Percentiles rank a stretch among this genome's conserved stretches.
Evolutionary conservation across 2,113 vertebrate species (phyloP).

Genomic region (Daphoenositta chrysoptera): DNA sequence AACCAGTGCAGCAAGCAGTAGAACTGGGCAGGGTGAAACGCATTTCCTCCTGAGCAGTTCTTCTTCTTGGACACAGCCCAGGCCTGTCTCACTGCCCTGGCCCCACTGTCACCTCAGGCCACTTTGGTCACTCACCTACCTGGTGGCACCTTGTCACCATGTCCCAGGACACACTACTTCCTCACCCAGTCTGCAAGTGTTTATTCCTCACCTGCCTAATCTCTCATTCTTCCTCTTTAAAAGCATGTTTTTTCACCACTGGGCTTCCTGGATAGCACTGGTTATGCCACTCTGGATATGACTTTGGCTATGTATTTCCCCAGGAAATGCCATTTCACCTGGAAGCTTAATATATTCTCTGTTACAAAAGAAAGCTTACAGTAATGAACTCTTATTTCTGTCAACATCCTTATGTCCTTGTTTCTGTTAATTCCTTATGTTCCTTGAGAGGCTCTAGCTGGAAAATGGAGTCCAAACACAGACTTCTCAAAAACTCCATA

Average conservation of each 20-base stretch:
- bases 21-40: not conserved
- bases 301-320: not conserved
- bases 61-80: not conserved
- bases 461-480: not conserved
- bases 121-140: not conserved
- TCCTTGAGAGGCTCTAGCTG: not conserved
- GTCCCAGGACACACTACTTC: not conserved
- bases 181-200: not conserved
- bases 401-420: not conserved
- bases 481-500: not conserved
- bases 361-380: not conserved
- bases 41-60: not conserved
- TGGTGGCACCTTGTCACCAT: not conserved
- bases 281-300: not conserved
- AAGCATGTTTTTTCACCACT: fast-evolving
- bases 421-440: not conserved
- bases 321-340: not conserved
- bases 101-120: not conserved
- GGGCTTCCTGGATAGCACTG: not conserved
- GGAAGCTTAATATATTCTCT: not conserved
- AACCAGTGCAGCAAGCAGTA: not conserved
- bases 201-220: not conserved
- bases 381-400: not conserved
- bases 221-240: not conserved
- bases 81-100: not conserved